Evolutionary conservation across 2,113 vertebrate genomes (phyloP).

Genomic region (Channa argus): DNA sequence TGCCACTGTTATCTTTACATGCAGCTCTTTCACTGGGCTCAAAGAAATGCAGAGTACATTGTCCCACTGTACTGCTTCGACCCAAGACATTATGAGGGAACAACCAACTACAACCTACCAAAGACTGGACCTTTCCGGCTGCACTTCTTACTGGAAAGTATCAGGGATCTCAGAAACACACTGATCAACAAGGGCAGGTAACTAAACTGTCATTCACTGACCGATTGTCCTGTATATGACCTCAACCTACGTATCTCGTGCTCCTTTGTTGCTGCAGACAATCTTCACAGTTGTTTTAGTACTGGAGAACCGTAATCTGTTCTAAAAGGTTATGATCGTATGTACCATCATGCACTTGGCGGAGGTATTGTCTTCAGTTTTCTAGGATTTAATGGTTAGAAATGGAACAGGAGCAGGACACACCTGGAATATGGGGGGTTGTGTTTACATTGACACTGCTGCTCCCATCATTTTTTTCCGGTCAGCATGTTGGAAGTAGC

Average conservation of each 20-base stretch:
- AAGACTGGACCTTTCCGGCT: constrained; percentile 85
- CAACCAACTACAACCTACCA: constrained; percentile 80
- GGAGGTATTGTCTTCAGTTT: constrained; percentile 2
- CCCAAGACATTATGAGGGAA: constrained; percentile 83
- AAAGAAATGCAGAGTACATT: constrained; percentile 80
- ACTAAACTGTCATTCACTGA: neutral
- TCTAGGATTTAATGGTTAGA: constrained; percentile 27
- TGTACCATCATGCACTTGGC: neutral
- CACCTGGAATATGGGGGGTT: constrained; percentile 52
- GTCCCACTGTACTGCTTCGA: constrained; percentile 89
- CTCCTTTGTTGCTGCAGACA: neutral
- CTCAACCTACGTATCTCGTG: neutral
- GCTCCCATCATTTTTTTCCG: constrained; percentile 38
- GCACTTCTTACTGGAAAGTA: constrained; percentile 84
- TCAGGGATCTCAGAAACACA: constrained; percentile 81
- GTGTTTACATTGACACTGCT: constrained; percentile 53
- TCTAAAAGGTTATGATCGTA: neutral
- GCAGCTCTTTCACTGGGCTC: constrained; percentile 86
- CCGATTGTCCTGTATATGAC: neutral
- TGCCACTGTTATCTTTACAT: neutral
- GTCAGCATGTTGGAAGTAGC: neutral
- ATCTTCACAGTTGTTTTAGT: neutral
- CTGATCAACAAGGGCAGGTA: constrained; percentile 85
- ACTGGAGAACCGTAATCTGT: neutral
- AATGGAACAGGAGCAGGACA: constrained; percentile 56